phyloP scores from a whole-genome alignment of 2,888 invertebrate genomes.

The Steinernema scapterisci region DNA sequence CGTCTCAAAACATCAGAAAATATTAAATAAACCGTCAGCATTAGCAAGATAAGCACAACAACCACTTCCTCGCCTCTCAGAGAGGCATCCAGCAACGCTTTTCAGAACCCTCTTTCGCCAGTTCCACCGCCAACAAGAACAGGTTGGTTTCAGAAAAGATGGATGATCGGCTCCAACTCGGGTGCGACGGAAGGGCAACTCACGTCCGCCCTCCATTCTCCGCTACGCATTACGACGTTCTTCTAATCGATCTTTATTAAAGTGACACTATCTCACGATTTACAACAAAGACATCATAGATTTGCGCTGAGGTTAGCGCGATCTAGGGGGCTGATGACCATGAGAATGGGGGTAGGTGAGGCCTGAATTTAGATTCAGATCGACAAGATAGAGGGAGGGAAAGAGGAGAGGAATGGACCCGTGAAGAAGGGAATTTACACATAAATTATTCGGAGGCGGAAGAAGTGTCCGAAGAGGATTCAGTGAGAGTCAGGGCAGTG shows the following conservation, averaged over 20 bases:
- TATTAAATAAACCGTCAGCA: neutral
- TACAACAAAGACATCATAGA: neutral
- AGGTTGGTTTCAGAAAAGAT: neutral
- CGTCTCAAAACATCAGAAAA: too few species aligned
- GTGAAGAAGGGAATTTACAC: slow-evolving; percentile 21
- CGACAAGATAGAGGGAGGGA: neutral
- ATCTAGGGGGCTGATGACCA: neutral
- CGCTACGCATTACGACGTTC: too few species aligned
- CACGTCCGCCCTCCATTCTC: too few species aligned
- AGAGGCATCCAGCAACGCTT: too few species aligned
- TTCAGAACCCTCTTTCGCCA: neutral
- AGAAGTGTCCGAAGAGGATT: neutral
- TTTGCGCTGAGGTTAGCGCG: neutral
- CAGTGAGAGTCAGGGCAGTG: slow-evolving; percentile 16
- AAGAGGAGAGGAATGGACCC: slow-evolving; percentile 1
- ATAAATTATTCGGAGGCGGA: slow-evolving; percentile 14
- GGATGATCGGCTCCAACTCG: neutral
- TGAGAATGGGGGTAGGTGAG: neutral
- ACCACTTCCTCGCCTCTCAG: neutral
- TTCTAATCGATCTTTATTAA: slow-evolving; percentile 27
- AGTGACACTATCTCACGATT: slow-evolving; percentile 30
- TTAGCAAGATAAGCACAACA: neutral
- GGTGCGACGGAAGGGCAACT: neutral
- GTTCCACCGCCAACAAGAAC: neutral
- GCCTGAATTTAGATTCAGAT: neutral